Conservation (phyloP, 2,888 invertebrate species). For the Chrysodeixis includens region DNA sequence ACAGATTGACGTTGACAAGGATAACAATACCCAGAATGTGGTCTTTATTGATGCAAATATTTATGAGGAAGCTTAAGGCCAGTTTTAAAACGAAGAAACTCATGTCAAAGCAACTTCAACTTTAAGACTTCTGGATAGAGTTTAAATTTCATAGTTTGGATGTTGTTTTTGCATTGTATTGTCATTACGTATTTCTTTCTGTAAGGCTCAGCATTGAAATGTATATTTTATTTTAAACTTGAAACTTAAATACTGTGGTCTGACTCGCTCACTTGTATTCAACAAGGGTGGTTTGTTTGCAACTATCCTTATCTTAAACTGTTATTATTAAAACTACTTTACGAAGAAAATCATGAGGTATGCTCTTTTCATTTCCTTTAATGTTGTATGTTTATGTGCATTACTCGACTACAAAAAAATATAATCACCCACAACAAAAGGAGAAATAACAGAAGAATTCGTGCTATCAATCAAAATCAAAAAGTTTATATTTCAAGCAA, state of each 20-base stretch:
- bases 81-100: constrained; percentile 1
- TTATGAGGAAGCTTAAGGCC: constrained; percentile 43
- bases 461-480: no score
- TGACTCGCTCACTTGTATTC: no score
- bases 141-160: neutral
- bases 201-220: neutral
- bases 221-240: neutral
- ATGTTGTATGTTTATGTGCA: no score
- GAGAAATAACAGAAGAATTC: no score
- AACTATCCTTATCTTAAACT: no score
- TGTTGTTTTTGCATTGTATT: neutral
- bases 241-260: neutral
- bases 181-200: neutral
- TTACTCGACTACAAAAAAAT: no score
- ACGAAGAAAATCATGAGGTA: no score
- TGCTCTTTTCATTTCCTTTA: no score
- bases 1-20: constrained; percentile 46
- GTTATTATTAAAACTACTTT: no score
- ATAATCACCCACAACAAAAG: no score
- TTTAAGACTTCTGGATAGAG: neutral
- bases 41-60: constrained; percentile 40
- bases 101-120: neutral
- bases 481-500: no score
- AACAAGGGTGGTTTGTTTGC: no score
- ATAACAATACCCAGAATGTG: constrained; percentile 43